phyloP scores from a whole-genome alignment of 2,888 invertebrate species.

The Cephus runcator region DNA sequence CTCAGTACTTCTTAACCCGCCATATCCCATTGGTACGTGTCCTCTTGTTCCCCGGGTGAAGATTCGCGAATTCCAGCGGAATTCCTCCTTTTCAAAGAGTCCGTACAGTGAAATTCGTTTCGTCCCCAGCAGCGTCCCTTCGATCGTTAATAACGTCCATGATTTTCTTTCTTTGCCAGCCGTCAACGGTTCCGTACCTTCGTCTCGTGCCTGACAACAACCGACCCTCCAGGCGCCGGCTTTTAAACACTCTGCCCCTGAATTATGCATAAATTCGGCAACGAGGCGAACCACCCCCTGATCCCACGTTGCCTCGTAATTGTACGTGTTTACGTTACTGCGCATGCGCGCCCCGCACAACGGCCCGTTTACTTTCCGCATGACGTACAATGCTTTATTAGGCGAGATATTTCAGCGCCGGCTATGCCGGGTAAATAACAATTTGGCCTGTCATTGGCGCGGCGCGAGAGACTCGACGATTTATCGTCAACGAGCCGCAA shows the following conservation, averaged over 20 bases:
- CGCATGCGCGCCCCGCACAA: not conserved
- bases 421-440: conserved; percentile 7
- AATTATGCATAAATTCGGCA: not conserved
- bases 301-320: not conserved
- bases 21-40: not conserved
- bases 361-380: conserved; percentile 4
- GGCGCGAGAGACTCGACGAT: not conserved
- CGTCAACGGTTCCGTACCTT: not conserved
- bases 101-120: not conserved
- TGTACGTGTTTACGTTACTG: not conserved
- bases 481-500: conserved; percentile 3
- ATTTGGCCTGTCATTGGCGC: conserved; percentile 7
- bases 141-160: not conserved
- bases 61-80: not conserved
- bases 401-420: conserved; percentile 5
- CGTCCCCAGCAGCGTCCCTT: not conserved
- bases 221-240: not conserved
- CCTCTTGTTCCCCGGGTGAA: not conserved
- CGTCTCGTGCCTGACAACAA: not conserved
- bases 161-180: not conserved
- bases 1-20: not conserved
- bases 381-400: not conserved
- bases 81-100: not conserved
- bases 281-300: not conserved
- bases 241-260: not conserved